These are phyloP conservation scores for Metellina segmentata DNA, from an alignment of 2,888 invertebrate genomes.

Conservation along the genomic window DNA sequence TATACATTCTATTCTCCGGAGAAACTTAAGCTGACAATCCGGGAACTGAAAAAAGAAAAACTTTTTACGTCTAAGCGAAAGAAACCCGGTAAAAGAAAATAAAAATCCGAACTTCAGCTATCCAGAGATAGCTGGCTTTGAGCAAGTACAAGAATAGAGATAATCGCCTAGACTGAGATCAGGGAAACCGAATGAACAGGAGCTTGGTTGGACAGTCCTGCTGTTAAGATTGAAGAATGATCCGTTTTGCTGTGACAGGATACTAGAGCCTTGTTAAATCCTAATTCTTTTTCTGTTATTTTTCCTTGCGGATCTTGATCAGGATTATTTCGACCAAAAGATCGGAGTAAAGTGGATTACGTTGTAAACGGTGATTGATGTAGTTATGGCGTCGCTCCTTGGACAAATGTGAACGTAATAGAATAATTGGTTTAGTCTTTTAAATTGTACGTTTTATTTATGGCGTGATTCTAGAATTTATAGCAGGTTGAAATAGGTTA, in stretches of 20 bases:
- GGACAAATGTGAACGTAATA: no score
- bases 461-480: no score
- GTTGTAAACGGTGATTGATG: neutral
- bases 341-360: neutral
- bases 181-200: neutral
- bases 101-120: neutral
- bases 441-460: no score
- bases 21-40: neutral
- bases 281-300: neutral
- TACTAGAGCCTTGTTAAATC: slow-evolving; percentile 18
- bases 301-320: neutral
- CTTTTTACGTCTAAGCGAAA: neutral
- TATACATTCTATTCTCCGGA: neutral
- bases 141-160: slow-evolving; percentile 1
- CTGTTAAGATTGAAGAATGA: slow-evolving; percentile 12
- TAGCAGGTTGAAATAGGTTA: no score
- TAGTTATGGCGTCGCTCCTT: neutral
- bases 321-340: slow-evolving; percentile 14
- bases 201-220: neutral
- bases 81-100: neutral
- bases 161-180: slow-evolving; percentile 14
- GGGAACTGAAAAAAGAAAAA: neutral
- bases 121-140: slow-evolving; percentile 8
- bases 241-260: slow-evolving; percentile 13
- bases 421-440: no score